Percentiles rank a stretch among this genome's conserved stretches.
Evolutionary conservation across 1,140 invertebrate species (phyloP).

Genomic region (Asbolus verrucosus): DNA sequence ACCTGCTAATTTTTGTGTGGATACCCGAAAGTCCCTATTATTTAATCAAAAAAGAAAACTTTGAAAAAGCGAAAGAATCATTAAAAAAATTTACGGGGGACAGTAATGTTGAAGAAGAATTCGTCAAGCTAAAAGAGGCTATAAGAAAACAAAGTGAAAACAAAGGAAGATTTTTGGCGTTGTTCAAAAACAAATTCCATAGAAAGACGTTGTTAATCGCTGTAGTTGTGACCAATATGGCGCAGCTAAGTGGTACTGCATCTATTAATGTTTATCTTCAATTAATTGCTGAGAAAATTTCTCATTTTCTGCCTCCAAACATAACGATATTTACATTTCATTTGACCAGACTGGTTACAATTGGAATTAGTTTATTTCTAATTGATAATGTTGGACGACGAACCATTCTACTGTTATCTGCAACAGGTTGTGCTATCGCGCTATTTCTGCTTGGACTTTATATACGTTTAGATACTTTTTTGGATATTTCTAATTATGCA

Average conservation of each 20-base stretch:
- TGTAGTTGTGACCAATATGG: constrained; percentile 75
- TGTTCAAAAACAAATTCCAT: constrained; percentile 71
- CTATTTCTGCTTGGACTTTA: constrained; percentile 73
- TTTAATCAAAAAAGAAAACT: constrained; percentile 69
- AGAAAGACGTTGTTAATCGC: constrained; percentile 75
- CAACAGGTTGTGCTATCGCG: constrained; percentile 67
- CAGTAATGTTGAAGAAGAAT: constrained; percentile 70
- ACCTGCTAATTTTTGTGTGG: constrained; percentile 73
- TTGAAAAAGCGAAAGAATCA: constrained; percentile 72
- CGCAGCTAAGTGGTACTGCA: constrained; percentile 83
- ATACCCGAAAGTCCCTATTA: constrained; percentile 87
- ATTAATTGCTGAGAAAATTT: constrained; percentile 79
- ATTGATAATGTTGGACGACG: constrained; percentile 80
- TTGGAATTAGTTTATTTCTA: constrained; percentile 72
- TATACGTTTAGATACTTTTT: constrained; percentile 65
- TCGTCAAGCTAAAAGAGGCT: constrained; percentile 71
- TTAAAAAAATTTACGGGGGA: constrained; percentile 74
- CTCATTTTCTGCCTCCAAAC: constrained; percentile 67
- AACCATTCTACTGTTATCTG: constrained; percentile 74
- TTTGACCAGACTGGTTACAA: constrained; percentile 74
- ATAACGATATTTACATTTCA: constrained; percentile 63
- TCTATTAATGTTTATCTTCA: constrained; percentile 82
- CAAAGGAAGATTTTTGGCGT: constrained; percentile 70
- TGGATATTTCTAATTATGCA: too few species aligned
- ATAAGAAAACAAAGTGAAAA: constrained; percentile 63